phyloP scores from a whole-genome alignment of 2,797 vertebrate genomes.

The Loris lydekkerianus region DNA sequence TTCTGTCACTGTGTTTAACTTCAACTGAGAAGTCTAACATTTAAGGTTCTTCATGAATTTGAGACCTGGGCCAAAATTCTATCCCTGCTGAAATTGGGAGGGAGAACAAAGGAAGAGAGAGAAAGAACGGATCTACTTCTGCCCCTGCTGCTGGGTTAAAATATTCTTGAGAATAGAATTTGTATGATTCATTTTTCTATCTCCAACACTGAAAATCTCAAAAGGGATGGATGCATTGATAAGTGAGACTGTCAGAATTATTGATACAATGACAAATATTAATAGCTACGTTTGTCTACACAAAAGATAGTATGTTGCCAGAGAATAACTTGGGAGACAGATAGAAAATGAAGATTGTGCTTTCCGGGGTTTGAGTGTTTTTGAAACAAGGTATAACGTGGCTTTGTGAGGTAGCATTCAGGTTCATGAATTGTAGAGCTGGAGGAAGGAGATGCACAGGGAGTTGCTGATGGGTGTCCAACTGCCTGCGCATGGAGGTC shows the following conservation, averaged over 20 bases:
- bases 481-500: too few species aligned
- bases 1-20: not conserved
- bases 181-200: not conserved
- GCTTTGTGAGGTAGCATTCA: not conserved
- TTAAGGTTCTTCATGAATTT: not conserved
- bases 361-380: not conserved
- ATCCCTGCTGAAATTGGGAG: not conserved
- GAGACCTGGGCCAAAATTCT: not conserved
- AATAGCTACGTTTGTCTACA: not conserved
- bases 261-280: not conserved
- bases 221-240: not conserved
- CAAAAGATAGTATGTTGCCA: not conserved
- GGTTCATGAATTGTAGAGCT: not conserved
- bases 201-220: not conserved
- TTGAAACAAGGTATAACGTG: not conserved
- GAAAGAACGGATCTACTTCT: not conserved
- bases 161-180: not conserved
- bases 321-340: not conserved
- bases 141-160: not conserved
- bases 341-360: not conserved
- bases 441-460: not conserved
- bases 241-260: not conserved
- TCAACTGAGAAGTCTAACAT: not conserved
- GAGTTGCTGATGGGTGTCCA: too few species aligned
- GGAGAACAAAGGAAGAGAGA: not conserved